Percentiles rank a stretch among this genome's conserved stretches.
Evolutionary conservation across 2,797 vertebrate genomes (phyloP).

Genomic region (Lagocephalus sceleratus): DNA sequence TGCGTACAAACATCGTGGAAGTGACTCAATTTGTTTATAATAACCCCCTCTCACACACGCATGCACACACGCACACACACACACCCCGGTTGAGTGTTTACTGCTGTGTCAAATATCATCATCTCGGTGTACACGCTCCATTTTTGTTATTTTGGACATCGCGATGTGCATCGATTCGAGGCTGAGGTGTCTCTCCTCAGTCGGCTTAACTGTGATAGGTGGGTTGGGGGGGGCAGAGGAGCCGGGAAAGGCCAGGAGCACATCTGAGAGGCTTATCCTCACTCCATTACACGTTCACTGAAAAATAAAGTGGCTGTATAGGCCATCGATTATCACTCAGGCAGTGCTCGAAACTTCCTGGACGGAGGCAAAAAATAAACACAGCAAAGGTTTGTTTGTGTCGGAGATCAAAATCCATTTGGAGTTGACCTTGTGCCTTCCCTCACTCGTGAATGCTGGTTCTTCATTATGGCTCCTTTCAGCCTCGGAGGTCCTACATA

Average conservation of each 20-base stretch:
- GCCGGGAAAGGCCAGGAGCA: conserved; percentile 46
- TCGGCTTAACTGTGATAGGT: conserved; percentile 27
- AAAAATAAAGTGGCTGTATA: conserved; percentile 59
- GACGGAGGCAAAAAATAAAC: conserved; percentile 28
- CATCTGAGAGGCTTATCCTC: conserved; percentile 56
- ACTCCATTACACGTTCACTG: conserved; percentile 64
- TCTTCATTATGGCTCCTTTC: conserved; percentile 1
- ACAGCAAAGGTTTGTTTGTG: conserved; percentile 31
- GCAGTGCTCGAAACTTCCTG: conserved; percentile 45
- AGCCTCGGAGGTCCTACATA: conserved; percentile 13
- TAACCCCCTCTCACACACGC: too few relatives aligned
- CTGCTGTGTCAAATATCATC: too few relatives aligned
- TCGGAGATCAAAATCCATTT: conserved; percentile 6
- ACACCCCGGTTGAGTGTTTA: neutral
- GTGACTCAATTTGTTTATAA: too few relatives aligned
- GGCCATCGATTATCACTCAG: conserved; percentile 60
- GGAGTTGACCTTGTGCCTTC: neutral
- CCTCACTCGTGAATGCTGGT: neutral
- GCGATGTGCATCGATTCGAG: too few relatives aligned
- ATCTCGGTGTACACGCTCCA: too few relatives aligned
- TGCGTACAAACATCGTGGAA: neutral
- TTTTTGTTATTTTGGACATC: too few relatives aligned
- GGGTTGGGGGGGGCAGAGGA: conserved; percentile 30
- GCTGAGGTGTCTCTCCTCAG: conserved; percentile 12
- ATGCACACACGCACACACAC: too few relatives aligned